phyloP scores from a whole-genome alignment of 2,888 invertebrate species.

The Physocephala rufipes region DNA sequence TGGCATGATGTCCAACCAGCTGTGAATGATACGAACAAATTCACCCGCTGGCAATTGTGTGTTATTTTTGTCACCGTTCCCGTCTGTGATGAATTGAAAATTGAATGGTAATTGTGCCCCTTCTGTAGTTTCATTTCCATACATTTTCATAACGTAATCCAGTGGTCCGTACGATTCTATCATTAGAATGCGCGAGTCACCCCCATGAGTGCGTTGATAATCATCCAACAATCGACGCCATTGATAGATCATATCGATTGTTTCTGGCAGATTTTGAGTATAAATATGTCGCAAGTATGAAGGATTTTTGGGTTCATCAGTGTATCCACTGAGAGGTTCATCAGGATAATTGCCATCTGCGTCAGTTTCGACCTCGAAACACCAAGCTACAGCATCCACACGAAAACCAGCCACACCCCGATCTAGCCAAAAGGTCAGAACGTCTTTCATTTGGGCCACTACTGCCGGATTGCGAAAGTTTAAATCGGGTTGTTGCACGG shows the following conservation, averaged over 20 bases:
- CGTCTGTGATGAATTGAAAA: constrained; percentile 70
- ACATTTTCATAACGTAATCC: constrained; percentile 71
- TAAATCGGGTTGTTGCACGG: constrained; percentile 72
- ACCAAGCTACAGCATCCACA: constrained; percentile 71
- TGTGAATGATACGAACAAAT: constrained; percentile 60
- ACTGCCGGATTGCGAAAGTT: constrained; percentile 70
- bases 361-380: constrained; percentile 56
- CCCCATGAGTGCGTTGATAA: constrained; percentile 58
- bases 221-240: constrained; percentile 70
- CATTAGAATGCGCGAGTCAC: constrained; percentile 68
- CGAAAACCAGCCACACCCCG: constrained; percentile 84
- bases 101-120: constrained; percentile 75
- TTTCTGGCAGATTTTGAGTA: constrained; percentile 71
- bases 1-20: constrained; percentile 72
- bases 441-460: constrained; percentile 68
- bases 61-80: constrained; percentile 69
- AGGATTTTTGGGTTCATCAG: constrained; percentile 67
- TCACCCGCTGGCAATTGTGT: constrained; percentile 56
- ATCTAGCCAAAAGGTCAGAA: constrained; percentile 79
- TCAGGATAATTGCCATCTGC: constrained; percentile 62
- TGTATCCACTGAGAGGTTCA: constrained; percentile 68
- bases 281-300: constrained; percentile 69
- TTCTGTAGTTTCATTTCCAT: constrained; percentile 65
- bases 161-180: constrained; percentile 72
- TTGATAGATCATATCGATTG: constrained; percentile 69